phyloP scores from a whole-genome alignment of 1,140 invertebrate species.

The Bombus waltoni region DNA sequence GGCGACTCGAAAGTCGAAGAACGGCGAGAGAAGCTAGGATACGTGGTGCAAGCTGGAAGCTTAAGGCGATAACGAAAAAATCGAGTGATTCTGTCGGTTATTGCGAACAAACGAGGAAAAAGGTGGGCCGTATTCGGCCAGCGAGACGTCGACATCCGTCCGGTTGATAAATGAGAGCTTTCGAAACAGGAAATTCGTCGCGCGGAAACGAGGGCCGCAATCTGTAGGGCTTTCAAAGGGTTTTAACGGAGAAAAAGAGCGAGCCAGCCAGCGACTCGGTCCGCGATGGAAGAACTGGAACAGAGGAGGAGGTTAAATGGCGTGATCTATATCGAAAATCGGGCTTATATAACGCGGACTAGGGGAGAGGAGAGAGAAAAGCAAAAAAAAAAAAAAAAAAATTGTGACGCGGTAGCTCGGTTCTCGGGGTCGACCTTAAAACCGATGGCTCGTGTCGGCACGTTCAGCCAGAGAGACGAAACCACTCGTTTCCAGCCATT shows the following conservation, averaged over 20 bases:
- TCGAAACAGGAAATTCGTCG: conserved; percentile 26
- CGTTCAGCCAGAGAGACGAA: too few species aligned
- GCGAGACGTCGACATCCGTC: conserved; percentile 17
- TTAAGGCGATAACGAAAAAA: not conserved
- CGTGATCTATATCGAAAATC: not conserved
- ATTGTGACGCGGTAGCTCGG: too few species aligned
- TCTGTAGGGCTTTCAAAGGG: not conserved
- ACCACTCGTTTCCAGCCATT: too few species aligned
- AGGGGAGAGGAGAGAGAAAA: too few species aligned
- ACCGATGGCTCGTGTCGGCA: too few species aligned
- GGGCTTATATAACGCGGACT: too few species aligned
- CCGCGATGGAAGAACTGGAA: not conserved
- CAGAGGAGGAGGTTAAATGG: not conserved
- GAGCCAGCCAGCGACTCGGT: not conserved
- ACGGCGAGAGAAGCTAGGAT: too few species aligned
- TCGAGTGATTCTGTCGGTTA: not conserved
- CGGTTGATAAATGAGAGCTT: conserved; percentile 9
- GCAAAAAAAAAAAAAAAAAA: too few species aligned
- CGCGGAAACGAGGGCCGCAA: not conserved
- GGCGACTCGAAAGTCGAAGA: too few species aligned
- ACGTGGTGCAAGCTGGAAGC: too few species aligned
- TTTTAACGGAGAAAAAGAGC: not conserved
- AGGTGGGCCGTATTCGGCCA: not conserved
- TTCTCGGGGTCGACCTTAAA: too few species aligned
- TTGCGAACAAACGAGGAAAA: not conserved